Percentiles rank a stretch among this genome's conserved stretches.
phyloP scores from a whole-genome alignment of 2,113 vertebrate genomes.

The Nansenia antarctica region DNA sequence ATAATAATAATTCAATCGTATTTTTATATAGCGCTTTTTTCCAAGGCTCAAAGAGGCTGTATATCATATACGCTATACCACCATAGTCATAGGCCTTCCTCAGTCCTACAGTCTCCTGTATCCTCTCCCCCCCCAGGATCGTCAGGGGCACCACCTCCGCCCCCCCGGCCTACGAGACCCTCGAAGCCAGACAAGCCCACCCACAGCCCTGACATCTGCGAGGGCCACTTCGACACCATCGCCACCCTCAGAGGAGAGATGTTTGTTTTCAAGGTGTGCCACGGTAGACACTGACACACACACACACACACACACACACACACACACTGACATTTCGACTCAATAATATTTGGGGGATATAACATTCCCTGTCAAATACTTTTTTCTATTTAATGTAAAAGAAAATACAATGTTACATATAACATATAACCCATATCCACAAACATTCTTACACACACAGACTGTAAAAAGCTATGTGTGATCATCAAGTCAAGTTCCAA shows the following conservation, averaged over 20 bases:
- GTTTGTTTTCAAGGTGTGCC: conserved; percentile 89
- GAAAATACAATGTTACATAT: too few species aligned
- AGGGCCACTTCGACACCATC: conserved; percentile 90
- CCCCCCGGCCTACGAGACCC: conserved; percentile 58
- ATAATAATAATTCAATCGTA: too few species aligned
- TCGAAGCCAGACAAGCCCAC: conserved; percentile 66
- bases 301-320: neutral
- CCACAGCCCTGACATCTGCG: conserved; percentile 82
- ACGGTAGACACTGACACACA: neutral
- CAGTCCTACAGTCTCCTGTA: neutral
- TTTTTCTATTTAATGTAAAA: too few species aligned
- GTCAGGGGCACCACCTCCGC: conserved; percentile 64
- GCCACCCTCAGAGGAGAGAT: conserved; percentile 87
- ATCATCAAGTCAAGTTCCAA: neutral
- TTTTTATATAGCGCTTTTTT: too few species aligned
- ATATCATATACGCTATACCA: too few species aligned
- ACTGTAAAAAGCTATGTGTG: too few species aligned
- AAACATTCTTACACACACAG: neutral
- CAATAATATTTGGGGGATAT: too few species aligned
- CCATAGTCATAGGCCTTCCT: too few species aligned
- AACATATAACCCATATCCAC: too few species aligned
- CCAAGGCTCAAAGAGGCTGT: too few species aligned
- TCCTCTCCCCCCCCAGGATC: conserved; percentile 52
- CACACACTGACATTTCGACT: neutral
- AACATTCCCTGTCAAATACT: too few species aligned